These are phyloP conservation scores for Rhabdornis inornatus DNA, from an alignment of 2,113 vertebrate genomes.

Conservation along the genomic window DNA sequence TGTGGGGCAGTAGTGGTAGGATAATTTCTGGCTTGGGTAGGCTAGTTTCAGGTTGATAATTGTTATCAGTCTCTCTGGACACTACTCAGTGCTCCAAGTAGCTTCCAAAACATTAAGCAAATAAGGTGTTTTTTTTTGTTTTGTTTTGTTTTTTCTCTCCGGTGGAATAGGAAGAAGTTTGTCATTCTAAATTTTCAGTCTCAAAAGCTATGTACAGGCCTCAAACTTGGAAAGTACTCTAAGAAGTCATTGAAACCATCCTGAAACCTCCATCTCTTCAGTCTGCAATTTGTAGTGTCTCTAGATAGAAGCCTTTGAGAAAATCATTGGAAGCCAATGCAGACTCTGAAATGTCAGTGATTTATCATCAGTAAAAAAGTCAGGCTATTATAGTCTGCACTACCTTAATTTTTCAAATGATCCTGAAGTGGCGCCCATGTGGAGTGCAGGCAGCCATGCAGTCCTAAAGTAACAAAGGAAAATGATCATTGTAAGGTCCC, in stretches of 20 bases:
- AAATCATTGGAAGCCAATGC: background rate
- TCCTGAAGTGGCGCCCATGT: slow-evolving; percentile 32
- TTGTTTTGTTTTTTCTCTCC: background rate
- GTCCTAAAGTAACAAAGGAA: slow-evolving; percentile 45
- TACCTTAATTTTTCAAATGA: slow-evolving; percentile 61
- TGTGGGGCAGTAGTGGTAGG: background rate
- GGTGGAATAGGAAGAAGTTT: background rate
- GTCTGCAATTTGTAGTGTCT: background rate
- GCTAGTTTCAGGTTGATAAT: background rate
- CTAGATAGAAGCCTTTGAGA: background rate
- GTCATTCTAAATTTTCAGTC: background rate
- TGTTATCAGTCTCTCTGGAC: background rate
- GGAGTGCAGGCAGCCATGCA: slow-evolving; percentile 47
- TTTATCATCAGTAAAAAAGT: background rate
- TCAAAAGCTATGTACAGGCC: background rate
- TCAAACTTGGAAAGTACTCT: background rate
- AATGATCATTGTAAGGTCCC: slow-evolving; percentile 55
- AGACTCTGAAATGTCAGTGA: background rate
- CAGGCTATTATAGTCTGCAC: background rate
- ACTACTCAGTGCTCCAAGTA: background rate
- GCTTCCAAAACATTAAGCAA: background rate
- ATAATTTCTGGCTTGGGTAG: background rate
- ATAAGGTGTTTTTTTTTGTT: background rate
- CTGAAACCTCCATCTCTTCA: background rate
- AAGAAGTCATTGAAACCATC: background rate